Percentiles rank a stretch among this genome's conserved stretches.
These are phyloP conservation scores for Drosophila takahashii DNA, from an alignment of 1,140 invertebrate species.

Conservation along the genomic window DNA sequence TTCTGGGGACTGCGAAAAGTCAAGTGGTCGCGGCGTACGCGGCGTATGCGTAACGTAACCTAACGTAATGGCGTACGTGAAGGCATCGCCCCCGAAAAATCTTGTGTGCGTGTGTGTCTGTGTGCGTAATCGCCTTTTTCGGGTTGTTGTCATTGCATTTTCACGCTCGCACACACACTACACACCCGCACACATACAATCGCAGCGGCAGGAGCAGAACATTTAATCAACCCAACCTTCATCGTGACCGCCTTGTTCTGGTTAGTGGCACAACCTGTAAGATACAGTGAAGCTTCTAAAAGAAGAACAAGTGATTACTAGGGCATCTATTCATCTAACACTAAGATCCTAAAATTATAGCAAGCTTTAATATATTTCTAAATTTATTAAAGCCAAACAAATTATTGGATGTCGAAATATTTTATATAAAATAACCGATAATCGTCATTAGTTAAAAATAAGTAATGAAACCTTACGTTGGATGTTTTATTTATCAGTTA, in stretches of 20 bases:
- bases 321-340: no score
- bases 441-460: no score
- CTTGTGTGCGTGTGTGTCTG: slow-evolving; percentile 12
- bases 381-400: no score
- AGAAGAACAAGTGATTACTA: no score
- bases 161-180: slow-evolving; percentile 34
- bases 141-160: slow-evolving; percentile 72
- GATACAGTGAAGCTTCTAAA: slow-evolving; percentile 7
- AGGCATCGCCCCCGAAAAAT: slow-evolving; percentile 31
- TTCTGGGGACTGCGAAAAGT: slow-evolving; percentile 49
- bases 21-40: slow-evolving; percentile 55
- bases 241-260: slow-evolving; percentile 23
- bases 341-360: neutral
- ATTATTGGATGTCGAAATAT: no score
- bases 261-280: slow-evolving; percentile 26
- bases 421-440: no score
- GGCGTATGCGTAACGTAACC: slow-evolving; percentile 60
- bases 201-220: slow-evolving; percentile 25
- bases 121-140: slow-evolving; percentile 57
- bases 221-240: slow-evolving; percentile 67
- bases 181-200: neutral
- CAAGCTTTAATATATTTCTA: neutral
- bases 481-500: no score
- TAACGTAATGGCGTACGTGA: slow-evolving; percentile 63
- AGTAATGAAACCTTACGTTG: no score